A percentile compares a stretch with the other conserved stretches of the same genome.
These are phyloP conservation scores for Cynopterus sphinx DNA, from an alignment of 2,797 vertebrate genomes.

Conservation along the genomic window DNA sequence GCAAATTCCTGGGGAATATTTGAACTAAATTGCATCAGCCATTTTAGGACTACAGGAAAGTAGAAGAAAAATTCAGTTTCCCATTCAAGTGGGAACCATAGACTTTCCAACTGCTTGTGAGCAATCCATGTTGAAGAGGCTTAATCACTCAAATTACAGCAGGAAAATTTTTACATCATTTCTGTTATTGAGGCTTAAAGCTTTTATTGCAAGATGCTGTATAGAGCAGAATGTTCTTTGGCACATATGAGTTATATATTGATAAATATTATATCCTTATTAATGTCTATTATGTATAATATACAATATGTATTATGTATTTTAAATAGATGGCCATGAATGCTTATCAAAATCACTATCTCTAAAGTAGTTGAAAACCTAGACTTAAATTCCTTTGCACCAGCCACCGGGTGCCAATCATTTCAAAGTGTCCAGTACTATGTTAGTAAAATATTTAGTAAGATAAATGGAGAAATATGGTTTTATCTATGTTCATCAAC, in stretches of 20 bases:
- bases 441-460: background rate
- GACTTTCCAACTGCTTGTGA: background rate
- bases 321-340: background rate
- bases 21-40: background rate
- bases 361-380: background rate
- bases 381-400: constrained; percentile 1
- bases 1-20: background rate
- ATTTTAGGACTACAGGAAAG: background rate
- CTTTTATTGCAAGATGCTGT: background rate
- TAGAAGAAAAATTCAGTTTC: background rate
- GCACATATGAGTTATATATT: background rate
- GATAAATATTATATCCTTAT: background rate
- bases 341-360: background rate
- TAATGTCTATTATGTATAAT: background rate
- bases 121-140: background rate
- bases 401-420: background rate
- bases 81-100: background rate
- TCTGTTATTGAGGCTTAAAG: constrained; percentile 4
- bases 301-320: background rate
- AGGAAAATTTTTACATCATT: background rate
- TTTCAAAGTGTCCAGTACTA: background rate
- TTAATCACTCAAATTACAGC: background rate
- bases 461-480: background rate
- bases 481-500: background rate
- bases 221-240: background rate